Conservation (phyloP, 64 coral and sea anemone genomes). For the Pachyseris speciosa region DNA sequence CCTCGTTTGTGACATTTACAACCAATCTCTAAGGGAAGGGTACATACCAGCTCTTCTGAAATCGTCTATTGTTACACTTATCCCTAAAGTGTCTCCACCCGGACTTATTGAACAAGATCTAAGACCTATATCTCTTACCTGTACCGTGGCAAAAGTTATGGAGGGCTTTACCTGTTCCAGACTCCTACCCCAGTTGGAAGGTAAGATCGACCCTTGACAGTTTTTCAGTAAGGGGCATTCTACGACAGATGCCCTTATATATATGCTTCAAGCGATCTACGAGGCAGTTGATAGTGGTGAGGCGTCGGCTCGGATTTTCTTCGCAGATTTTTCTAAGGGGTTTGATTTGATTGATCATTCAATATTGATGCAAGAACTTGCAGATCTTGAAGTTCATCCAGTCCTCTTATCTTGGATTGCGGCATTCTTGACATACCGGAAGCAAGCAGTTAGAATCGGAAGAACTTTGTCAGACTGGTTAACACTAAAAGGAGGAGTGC, state of each 20-base stretch:
- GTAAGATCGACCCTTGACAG: constrained; percentile 10
- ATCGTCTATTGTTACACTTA: constrained; percentile 30
- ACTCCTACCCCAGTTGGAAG: neutral
- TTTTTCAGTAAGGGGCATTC: neutral
- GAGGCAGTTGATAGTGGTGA: constrained; percentile 46
- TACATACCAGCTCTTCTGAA: constrained; percentile 24
- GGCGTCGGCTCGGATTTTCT: constrained; percentile 25
- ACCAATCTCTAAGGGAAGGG: constrained; percentile 69
- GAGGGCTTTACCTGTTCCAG: constrained; percentile 40
- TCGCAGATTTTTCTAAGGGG: constrained; percentile 55
- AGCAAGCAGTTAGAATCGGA: constrained; percentile 35
- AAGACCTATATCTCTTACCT: constrained; percentile 47
- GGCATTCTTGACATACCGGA: neutral
- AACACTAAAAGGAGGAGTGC: too few species aligned
- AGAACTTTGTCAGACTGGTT: too few species aligned
- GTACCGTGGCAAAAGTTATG: constrained; percentile 2
- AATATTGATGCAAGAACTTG: constrained; percentile 30
- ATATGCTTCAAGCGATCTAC: constrained; percentile 17
- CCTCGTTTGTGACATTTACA: constrained; percentile 60
- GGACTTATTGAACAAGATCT: constrained; percentile 33
- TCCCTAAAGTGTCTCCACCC: constrained; percentile 13
- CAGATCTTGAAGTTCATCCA: neutral
- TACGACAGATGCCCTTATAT: constrained; percentile 20
- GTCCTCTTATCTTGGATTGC: constrained; percentile 22
- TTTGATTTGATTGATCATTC: constrained; percentile 61